Conservation (phyloP, 1,140 invertebrate genomes). For the Conus betulinus region DNA sequence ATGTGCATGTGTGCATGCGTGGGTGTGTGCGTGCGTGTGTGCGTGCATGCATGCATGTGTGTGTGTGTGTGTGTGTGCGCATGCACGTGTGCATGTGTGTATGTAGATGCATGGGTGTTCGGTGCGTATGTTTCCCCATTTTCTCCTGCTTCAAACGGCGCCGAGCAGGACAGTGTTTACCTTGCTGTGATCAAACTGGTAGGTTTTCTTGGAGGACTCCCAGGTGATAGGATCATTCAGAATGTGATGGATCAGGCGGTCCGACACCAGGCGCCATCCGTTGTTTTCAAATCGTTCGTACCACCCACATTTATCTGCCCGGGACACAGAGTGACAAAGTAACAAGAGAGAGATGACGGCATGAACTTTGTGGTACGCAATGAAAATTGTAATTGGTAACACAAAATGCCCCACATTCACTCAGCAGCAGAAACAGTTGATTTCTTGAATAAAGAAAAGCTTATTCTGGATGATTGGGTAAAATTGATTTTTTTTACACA, state of each 20-base stretch:
- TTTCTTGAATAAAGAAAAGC: too few species aligned
- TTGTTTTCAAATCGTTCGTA: constrained; percentile 75
- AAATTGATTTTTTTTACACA: not conserved
- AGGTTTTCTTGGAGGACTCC: constrained; percentile 69
- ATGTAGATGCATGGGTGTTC: not conserved
- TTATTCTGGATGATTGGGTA: not conserved
- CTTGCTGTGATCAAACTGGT: constrained; percentile 71
- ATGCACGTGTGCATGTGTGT: not conserved
- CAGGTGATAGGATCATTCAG: constrained; percentile 70
- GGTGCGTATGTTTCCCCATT: too few species aligned
- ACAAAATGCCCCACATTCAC: too few species aligned
- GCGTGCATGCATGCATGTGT: not conserved
- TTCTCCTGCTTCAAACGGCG: too few species aligned
- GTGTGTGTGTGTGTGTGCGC: not conserved
- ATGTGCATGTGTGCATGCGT: too few species aligned
- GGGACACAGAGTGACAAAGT: not conserved
- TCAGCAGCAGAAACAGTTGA: too few species aligned
- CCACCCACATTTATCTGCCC: constrained; percentile 58
- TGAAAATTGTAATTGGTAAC: too few species aligned
- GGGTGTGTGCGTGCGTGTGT: too few species aligned
- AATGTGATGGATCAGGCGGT: constrained; percentile 71
- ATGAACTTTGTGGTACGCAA: not conserved
- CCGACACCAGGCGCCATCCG: constrained; percentile 75
- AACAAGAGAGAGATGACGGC: not conserved
- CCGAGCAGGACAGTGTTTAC: constrained; percentile 42